Evolutionary conservation across 2,113 vertebrate species (phyloP), one percentile per base, ranked within the genome.

Genomic region (Collichthys lucidus): DNA sequence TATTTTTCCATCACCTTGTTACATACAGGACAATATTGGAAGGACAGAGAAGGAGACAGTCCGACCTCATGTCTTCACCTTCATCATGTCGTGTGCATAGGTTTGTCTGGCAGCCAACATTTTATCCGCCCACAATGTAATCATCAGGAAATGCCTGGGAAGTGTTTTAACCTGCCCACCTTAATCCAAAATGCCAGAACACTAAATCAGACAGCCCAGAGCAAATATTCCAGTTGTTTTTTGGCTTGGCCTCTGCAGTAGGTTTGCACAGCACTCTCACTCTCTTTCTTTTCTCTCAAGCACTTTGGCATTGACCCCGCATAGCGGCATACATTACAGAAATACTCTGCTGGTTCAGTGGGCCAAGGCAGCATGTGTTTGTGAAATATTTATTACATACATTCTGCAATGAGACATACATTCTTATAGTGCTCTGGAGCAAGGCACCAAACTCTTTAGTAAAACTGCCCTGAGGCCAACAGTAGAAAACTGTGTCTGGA

Each of bases 161-260:
- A 89, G 74, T 92, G 87, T 93, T 92, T 91, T 89, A 91, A 94
- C 87, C 74, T 92, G 89, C 85, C 85, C 88, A 69, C 87, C 84
- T 86, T 85, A 80, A 91, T 90, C 88, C 90, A 74, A 82, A 85
- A 83, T 83, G 68, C 77, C 82, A 88, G 84, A 83, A 83, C 83
- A 81, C 78, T 92, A 92, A 91, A 89, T 85, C 83, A 90, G 65
- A 63, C 87, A 63, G 76, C 79, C 68, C 79, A 77, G 78, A 86
- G 70, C 72, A 90, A 91, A 91, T 89, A 88, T 89, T 86, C 85
- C 75, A 84, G 81, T 75, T 74, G 52, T 81, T 87, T 82, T 90
- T 89, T 90, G 84, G 85, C 85, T 83, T 44, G 75, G 76, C 52
- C 63, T 64, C 62, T 74, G 77, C 56, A 59, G 72, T 83, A 61